These are phyloP conservation scores for Stichodactyla mertensii DNA, from an alignment of 64 coral and sea anemone genomes.

Conservation along the genomic window DNA sequence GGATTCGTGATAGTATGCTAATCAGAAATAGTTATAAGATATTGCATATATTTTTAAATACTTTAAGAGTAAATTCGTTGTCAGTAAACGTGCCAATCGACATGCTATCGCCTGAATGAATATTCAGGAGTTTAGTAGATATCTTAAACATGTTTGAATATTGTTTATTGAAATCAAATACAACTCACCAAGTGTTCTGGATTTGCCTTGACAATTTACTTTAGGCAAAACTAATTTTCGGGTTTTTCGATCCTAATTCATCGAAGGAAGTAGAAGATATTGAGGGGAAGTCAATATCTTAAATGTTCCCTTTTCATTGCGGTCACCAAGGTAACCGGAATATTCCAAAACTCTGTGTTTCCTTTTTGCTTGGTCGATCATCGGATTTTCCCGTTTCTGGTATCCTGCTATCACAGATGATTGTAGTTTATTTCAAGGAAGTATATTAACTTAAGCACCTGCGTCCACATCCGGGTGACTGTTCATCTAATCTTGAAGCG, in stretches of 20 bases:
- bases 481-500: not conserved
- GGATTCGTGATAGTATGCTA: too few relatives aligned
- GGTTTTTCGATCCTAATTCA: not conserved
- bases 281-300: not conserved
- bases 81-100: too few relatives aligned
- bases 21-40: too few relatives aligned
- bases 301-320: not conserved
- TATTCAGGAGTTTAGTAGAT: too few relatives aligned
- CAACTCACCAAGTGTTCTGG: too few relatives aligned
- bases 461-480: not conserved
- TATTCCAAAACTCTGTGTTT: not conserved
- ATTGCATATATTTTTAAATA: too few relatives aligned
- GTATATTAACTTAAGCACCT: not conserved
- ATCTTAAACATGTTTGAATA: too few relatives aligned
- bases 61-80: too few relatives aligned
- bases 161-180: too few relatives aligned
- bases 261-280: not conserved
- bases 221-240: too few relatives aligned
- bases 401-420: not conserved
- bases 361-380: not conserved
- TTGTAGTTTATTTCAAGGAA: not conserved
- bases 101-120: too few relatives aligned
- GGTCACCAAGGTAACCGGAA: not conserved
- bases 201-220: too few relatives aligned
- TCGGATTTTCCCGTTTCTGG: not conserved